Base-by-base conservation (phyloP, 2,113 vertebrate genomes). In the Copsychus sechellarum region DNA sequence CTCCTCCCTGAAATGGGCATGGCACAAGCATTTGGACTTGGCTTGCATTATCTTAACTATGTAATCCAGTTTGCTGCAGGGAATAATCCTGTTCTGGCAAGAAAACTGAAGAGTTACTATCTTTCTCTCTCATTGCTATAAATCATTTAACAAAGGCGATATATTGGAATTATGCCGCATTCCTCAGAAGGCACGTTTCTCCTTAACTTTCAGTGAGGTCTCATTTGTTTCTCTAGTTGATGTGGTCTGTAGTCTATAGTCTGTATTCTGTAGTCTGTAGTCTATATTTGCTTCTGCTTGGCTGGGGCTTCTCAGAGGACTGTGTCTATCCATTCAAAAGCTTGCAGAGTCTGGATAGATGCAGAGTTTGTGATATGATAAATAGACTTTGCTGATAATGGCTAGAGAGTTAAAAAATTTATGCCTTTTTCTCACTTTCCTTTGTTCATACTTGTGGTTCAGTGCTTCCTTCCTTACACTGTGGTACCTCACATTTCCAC, bases 181-280 rank as follows among this genome's bases (percentile, higher is more conserved):
- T 42, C 61, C 65, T 82, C 23, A 48, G 71, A 70, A 69, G 53
- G 11, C 19, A 79, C 34, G 25, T 67, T 89, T 84, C 77, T 81
- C 40, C 51, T 77, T 54, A 79, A 64, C 48, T 36, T 85, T 61
- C 53, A 36, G 28, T 57, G 31, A 77, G 58, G 50, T 88, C 79
- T 95, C 40, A 48, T 78, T 81, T 86, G 43, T 79, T 78, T 31
- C 20, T 48, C 13, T 66, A 6, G n/a, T 64, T 89, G 53, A 84
- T 0, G 3, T 33, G 33, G 72, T n/a, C n/a, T n/a, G n/a, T n/a
- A n/a, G n/a, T n/a, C n/a, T n/a, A n/a, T n/a, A n/a, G n/a, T n/a
- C n/a, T n/a, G n/a, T n/a, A n/a, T n/a, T n/a, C n/a, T n/a, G n/a
- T 36, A 36, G 36, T 36, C 36, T 0, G 0, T 16, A 54, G 34